A percentile compares a stretch with the other conserved stretches of the same genome.
Evolutionary conservation across 2,113 vertebrate species (phyloP).

Genomic region (Candoia aspera): DNA sequence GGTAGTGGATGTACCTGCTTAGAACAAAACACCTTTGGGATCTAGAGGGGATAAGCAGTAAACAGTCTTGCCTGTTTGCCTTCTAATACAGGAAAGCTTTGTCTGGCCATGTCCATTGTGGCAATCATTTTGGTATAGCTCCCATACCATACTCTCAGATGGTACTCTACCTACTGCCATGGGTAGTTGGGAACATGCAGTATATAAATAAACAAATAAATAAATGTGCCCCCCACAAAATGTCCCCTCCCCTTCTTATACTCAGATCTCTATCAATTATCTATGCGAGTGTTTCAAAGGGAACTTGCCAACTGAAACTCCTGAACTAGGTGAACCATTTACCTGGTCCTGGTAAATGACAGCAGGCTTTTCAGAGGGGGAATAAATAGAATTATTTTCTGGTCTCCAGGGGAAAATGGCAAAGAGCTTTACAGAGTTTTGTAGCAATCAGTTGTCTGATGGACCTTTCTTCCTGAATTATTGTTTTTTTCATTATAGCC

Average conservation of each 20-base stretch:
- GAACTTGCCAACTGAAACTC: not conserved
- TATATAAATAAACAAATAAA: not conserved
- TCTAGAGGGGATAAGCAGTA: not conserved
- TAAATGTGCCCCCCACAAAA: not conserved
- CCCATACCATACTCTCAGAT: not conserved
- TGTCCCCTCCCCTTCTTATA: not conserved
- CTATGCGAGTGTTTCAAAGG: not conserved
- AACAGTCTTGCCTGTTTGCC: not conserved
- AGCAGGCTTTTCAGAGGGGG: not conserved
- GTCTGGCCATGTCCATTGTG: not conserved
- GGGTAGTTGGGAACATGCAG: not conserved
- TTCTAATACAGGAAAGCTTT: not conserved
- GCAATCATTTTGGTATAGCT: not conserved
- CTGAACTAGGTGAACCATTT: not conserved
- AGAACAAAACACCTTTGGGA: not conserved
- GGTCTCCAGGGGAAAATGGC: not conserved
- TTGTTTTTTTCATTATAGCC: constrained; percentile 69
- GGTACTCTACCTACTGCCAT: not conserved
- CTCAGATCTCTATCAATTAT: not conserved
- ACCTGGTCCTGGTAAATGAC: not conserved
- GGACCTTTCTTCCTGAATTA: not conserved
- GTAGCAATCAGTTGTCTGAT: not conserved
- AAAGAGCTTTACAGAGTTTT: not conserved
- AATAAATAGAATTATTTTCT: not conserved
- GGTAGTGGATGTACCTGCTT: not conserved